A percentile compares a stretch with the other conserved stretches of the same genome.
Evolutionary conservation across 1,140 invertebrate genomes (phyloP).

Genomic region (Drosophila melanica): DNA sequence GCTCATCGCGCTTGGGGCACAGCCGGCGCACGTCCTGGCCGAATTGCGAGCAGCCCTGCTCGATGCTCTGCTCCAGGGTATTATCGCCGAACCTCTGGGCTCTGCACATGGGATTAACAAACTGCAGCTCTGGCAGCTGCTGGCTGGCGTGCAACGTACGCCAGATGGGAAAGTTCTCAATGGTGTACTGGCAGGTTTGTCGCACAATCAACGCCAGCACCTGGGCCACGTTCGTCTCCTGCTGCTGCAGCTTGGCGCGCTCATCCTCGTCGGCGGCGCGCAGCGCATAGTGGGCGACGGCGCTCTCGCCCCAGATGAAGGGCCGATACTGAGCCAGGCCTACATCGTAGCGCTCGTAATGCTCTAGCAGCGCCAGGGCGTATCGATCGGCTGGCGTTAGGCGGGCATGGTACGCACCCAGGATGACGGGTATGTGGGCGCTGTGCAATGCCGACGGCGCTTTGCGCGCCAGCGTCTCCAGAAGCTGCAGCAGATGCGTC

Average conservation of each 20-base stretch:
- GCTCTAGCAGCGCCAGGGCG: slow-evolving; percentile 86
- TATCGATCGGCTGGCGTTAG: slow-evolving; percentile 87
- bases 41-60: slow-evolving; percentile 52
- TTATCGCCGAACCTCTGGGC: slow-evolving; percentile 64
- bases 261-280: slow-evolving; percentile 86
- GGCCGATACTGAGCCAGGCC: slow-evolving; percentile 89
- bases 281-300: slow-evolving; percentile 90
- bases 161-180: slow-evolving; percentile 88
- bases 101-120: slow-evolving; percentile 51
- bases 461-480: slow-evolving; percentile 86
- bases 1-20: slow-evolving; percentile 66
- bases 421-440: slow-evolving; percentile 88
- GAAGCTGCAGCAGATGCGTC: slow-evolving; percentile 86
- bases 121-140: slow-evolving; percentile 65
- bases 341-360: slow-evolving; percentile 87
- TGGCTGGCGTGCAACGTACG: slow-evolving; percentile 64
- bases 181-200: slow-evolving; percentile 87
- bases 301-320: slow-evolving; percentile 91
- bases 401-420: slow-evolving; percentile 89
- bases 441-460: slow-evolving; percentile 86
- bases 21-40: slow-evolving; percentile 52
- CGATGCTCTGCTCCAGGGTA: slow-evolving; percentile 62
- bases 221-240: slow-evolving; percentile 88
- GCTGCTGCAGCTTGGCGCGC: slow-evolving; percentile 85
- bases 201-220: slow-evolving; percentile 89